Conservation (phyloP, 2,888 invertebrate genomes). For the Alloplasta piceator region DNA sequence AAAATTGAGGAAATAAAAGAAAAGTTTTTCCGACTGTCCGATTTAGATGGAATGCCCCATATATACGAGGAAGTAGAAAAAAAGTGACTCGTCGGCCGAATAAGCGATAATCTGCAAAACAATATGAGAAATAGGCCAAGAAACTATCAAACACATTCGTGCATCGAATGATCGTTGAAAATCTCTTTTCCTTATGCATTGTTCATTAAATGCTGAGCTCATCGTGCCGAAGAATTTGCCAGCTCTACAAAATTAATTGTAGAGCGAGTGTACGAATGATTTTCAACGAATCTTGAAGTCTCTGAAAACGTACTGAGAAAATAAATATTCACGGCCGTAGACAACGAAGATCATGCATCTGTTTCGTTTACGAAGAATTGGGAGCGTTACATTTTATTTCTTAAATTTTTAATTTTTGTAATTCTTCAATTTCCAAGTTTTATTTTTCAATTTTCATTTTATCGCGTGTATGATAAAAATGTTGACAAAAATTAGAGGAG, state of each 20-base stretch:
- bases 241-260: constrained; percentile 1
- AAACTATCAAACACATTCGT: constrained; percentile 27
- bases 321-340: background rate
- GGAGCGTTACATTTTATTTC: background rate
- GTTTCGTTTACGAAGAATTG: background rate
- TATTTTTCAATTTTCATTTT: too few species aligned
- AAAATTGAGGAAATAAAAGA: too few species aligned
- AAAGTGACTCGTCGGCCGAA: constrained; percentile 10
- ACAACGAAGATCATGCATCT: background rate
- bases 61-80: background rate
- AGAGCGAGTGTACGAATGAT: background rate
- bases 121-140: constrained; percentile 9
- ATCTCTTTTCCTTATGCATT: background rate
- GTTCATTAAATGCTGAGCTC: constrained; percentile 42
- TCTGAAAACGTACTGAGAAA: background rate
- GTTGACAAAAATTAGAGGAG: too few species aligned
- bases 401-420: background rate
- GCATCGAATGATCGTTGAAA: background rate
- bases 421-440: background rate
- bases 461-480: too few species aligned
- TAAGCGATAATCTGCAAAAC: background rate
- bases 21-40: too few species aligned
- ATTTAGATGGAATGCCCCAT: too few species aligned
- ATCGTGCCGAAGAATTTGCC: constrained; percentile 41
- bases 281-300: background rate